These are phyloP conservation scores for Tethea ocularis DNA, from an alignment of 2,888 invertebrate species.

Conservation along the genomic window DNA sequence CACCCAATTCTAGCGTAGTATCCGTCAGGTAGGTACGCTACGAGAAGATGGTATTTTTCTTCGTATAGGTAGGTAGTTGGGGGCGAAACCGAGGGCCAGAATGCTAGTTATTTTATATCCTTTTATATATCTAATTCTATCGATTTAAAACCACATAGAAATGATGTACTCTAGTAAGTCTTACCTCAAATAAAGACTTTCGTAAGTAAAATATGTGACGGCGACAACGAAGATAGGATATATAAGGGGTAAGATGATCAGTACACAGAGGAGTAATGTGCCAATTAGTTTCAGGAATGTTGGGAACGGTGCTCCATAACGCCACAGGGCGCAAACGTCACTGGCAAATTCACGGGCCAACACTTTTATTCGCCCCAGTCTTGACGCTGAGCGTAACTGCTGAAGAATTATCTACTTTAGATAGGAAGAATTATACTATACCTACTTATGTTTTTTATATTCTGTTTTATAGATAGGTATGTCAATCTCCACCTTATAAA, in stretches of 20 bases:
- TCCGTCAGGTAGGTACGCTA: too few relatives aligned
- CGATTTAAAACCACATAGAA: not conserved
- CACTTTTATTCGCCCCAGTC: conserved; percentile 59
- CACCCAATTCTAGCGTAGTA: too few relatives aligned
- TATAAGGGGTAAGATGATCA: conserved; percentile 66
- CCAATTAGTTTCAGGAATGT: conserved; percentile 77
- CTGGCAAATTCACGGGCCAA: conserved; percentile 61
- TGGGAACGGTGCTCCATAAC: conserved; percentile 76
- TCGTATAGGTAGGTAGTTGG: too few relatives aligned
- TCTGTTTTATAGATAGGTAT: too few relatives aligned
- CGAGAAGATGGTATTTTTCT: too few relatives aligned
- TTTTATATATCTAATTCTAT: too few relatives aligned
- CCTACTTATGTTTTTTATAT: too few relatives aligned
- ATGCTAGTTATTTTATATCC: too few relatives aligned
- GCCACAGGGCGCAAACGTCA: conserved; percentile 72
- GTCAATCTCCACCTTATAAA: too few relatives aligned
- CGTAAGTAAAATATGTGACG: conserved; percentile 67
- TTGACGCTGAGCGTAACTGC: conserved; percentile 68
- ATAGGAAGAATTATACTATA: conserved; percentile 5
- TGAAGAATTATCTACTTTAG: conserved; percentile 27
- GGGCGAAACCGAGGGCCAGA: too few relatives aligned
- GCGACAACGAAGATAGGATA: conserved; percentile 66
- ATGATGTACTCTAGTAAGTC: conserved; percentile 1
- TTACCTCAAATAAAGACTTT: conserved; percentile 71
- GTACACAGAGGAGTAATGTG: conserved; percentile 65